Evolutionary conservation across 23 tunicate genomes (phyloP).

Genomic region (Ciona savignyi): DNA sequence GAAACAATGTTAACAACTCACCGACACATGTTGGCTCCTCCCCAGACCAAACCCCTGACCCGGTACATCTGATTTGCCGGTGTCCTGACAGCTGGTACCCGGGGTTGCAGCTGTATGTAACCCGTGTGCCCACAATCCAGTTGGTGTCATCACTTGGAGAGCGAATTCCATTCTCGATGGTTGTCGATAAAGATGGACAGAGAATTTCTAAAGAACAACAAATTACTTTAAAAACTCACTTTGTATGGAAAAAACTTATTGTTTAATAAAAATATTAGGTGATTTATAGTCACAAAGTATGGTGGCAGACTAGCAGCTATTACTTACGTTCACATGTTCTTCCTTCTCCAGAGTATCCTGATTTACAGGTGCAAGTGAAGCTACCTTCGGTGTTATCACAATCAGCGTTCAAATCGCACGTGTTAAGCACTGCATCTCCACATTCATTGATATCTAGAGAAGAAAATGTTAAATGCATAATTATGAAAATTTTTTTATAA

Average conservation of each 20-base stretch:
- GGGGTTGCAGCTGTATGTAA: neutral
- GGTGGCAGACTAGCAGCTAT: too few relatives aligned
- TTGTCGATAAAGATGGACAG: neutral
- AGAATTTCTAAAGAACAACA: neutral
- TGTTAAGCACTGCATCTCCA: neutral
- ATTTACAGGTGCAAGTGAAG: slow-evolving; percentile 16
- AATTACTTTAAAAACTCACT: too few relatives aligned
- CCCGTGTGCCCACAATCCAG: neutral
- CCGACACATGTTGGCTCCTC: neutral
- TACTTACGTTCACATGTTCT: neutral
- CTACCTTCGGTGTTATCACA: slow-evolving; percentile 46
- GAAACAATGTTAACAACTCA: too few relatives aligned
- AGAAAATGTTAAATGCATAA: too few relatives aligned
- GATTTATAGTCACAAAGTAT: neutral
- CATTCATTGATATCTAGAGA: slow-evolving; percentile 32
- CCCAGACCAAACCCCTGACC: neutral
- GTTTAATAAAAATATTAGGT: too few relatives aligned
- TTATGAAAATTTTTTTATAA: too few relatives aligned
- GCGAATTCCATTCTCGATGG: neutral
- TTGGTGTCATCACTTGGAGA: neutral
- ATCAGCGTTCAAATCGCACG: slow-evolving; percentile 17
- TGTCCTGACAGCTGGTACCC: neutral
- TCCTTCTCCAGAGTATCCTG: neutral
- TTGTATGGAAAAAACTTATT: too few relatives aligned
- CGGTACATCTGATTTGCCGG: neutral